A percentile compares a stretch with the other conserved stretches of the same genome.
Evolutionary conservation across 2,797 vertebrate genomes (phyloP).

Genomic region (Synanceia verrucosa): DNA sequence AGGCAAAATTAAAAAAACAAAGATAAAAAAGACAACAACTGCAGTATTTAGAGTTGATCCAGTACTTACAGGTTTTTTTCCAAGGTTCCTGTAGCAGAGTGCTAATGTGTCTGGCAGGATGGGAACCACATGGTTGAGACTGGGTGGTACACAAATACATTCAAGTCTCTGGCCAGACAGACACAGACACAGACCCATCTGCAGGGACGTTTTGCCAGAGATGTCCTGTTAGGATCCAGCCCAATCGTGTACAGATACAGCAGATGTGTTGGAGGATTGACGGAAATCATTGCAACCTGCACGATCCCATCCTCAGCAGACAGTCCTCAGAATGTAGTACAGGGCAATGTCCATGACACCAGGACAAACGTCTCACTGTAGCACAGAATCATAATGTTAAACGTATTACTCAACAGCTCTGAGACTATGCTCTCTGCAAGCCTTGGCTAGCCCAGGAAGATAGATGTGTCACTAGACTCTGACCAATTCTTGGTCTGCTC

Average conservation of each 20-base stretch:
- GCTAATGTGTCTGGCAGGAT: constrained; percentile 39
- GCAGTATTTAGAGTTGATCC: constrained; percentile 57
- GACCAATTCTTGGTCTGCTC: constrained; percentile 36
- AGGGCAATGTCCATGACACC: constrained; percentile 35
- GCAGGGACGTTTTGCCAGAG: constrained; percentile 20
- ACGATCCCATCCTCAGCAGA: constrained; percentile 21
- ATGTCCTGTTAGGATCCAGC: constrained; percentile 15
- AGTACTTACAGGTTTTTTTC: constrained; percentile 33
- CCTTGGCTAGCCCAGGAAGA: constrained; percentile 21
- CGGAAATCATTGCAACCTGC: constrained; percentile 28
- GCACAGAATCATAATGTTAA: constrained; percentile 46
- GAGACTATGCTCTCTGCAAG: constrained; percentile 6
- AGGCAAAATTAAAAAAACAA: constrained; percentile 52
- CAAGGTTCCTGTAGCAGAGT: constrained; percentile 48
- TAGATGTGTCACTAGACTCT: constrained; percentile 1
- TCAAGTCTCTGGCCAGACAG: constrained; percentile 63
- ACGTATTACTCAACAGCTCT: constrained; percentile 46
- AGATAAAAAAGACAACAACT: constrained; percentile 62
- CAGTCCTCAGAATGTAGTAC: constrained; percentile 35
- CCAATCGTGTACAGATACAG: constrained; percentile 11
- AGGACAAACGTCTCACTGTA: constrained; percentile 36
- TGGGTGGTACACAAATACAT: constrained; percentile 67
- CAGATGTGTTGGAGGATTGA: constrained; percentile 37
- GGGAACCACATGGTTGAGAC: constrained; percentile 45
- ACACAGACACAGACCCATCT: constrained; percentile 34